These are phyloP conservation scores for Tachina lurida DNA, from an alignment of 2,888 invertebrate species.

Conservation along the genomic window DNA sequence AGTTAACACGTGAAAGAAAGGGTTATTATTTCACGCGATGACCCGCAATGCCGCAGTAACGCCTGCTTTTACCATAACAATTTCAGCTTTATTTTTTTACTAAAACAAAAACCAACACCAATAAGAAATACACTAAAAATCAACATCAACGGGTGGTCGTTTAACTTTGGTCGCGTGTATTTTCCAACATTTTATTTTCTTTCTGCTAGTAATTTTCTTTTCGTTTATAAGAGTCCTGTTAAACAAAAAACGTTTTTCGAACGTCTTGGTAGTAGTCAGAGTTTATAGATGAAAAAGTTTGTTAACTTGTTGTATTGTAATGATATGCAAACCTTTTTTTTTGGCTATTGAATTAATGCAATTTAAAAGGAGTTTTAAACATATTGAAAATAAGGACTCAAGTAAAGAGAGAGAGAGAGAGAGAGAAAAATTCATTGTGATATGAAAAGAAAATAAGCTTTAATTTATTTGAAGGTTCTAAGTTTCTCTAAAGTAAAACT, in stretches of 20 bases:
- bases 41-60: conserved; percentile 77
- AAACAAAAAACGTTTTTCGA: not conserved
- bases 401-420: not conserved
- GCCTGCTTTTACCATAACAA: conserved; percentile 70
- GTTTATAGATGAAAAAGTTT: conserved; percentile 40
- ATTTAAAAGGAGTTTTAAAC: conserved; percentile 37
- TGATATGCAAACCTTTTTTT: conserved; percentile 66
- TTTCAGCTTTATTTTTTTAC: conserved; percentile 53
- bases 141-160: conserved; percentile 69
- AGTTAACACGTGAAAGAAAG: conserved; percentile 74
- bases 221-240: conserved; percentile 24
- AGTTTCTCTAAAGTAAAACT: too few species aligned
- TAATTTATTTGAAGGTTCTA: not conserved
- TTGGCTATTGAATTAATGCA: conserved; percentile 70
- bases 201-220: conserved; percentile 10
- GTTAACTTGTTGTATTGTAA: conserved; percentile 56
- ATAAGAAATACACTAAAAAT: conserved; percentile 53
- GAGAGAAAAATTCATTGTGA: not conserved
- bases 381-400: conserved; percentile 17
- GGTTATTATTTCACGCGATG: conserved; percentile 78
- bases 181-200: conserved; percentile 30
- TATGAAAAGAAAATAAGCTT: not conserved
- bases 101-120: conserved; percentile 9
- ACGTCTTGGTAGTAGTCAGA: conserved; percentile 27
- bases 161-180: conserved; percentile 70